These are phyloP conservation scores for Pituophis catenifer DNA, from an alignment of 2,113 vertebrate species.

Conservation along the genomic window DNA sequence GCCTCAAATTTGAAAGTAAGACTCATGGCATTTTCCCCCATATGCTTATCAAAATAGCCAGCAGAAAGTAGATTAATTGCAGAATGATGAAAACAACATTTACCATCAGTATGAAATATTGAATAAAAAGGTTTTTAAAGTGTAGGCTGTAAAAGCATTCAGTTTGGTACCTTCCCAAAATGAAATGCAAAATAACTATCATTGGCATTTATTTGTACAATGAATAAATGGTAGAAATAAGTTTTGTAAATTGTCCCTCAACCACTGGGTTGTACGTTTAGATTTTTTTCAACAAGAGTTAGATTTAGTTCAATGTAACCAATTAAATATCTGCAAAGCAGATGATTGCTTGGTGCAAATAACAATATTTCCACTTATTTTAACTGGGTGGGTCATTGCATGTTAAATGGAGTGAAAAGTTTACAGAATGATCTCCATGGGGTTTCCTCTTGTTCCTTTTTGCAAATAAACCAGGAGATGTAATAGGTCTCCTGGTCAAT, in stretches of 20 bases:
- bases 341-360: background rate
- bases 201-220: conserved; percentile 14
- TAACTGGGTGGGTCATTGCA: background rate
- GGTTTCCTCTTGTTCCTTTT: background rate
- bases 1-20: background rate
- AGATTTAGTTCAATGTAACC: background rate
- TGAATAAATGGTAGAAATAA: conserved; percentile 8
- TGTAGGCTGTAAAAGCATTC: background rate
- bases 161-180: conserved; percentile 1
- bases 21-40: background rate
- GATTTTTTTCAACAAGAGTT: background rate
- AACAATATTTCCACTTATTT: background rate
- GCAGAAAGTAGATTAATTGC: background rate
- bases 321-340: background rate
- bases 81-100: background rate
- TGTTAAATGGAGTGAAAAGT: background rate
- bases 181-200: background rate
- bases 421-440: background rate
- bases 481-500: background rate
- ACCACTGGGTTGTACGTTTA: background rate
- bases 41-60: background rate
- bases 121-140: background rate
- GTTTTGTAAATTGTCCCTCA: background rate
- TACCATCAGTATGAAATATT: background rate
- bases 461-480: background rate